A percentile compares a stretch with the other conserved stretches of the same genome.
Evolutionary conservation across 2,888 invertebrate species (phyloP).

Genomic region (Seira musarum): DNA sequence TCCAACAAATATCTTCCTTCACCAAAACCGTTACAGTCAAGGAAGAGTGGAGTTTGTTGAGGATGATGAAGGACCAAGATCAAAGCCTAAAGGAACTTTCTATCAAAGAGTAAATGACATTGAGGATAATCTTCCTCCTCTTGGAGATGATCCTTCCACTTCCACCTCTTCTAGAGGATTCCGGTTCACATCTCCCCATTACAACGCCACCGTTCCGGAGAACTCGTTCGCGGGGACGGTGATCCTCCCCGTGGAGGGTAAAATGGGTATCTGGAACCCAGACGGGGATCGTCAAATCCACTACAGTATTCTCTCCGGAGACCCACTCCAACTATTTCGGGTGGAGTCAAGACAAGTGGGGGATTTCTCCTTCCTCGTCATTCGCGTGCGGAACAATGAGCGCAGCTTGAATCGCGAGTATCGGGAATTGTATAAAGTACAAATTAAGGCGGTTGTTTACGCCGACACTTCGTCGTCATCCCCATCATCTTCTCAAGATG

Average conservation of each 20-base stretch:
- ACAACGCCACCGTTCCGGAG: conserved; percentile 93
- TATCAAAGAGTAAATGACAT: background rate
- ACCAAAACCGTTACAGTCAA: background rate
- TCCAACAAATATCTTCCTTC: conserved; percentile 27
- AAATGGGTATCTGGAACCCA: conserved; percentile 84
- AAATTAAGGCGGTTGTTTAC: conserved; percentile 79
- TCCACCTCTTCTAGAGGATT: conserved; percentile 73
- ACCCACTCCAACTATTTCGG: conserved; percentile 92
- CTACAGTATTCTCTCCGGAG: conserved; percentile 90
- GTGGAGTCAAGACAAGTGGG: conserved; percentile 92
- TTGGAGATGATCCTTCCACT: conserved; percentile 1
- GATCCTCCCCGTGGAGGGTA: conserved; percentile 79
- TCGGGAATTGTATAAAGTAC: conserved; percentile 85
- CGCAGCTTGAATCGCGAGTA: conserved; percentile 88
- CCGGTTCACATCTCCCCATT: conserved; percentile 81
- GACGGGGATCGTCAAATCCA: conserved; percentile 76
- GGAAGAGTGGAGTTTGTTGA: conserved; percentile 27
- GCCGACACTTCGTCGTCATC: conserved; percentile 1
- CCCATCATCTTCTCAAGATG: background rate
- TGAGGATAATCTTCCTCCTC: conserved; percentile 5
- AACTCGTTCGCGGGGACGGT: conserved; percentile 94
- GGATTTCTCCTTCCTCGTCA: conserved; percentile 93
- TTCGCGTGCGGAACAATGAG: conserved; percentile 82
- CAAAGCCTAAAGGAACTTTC: background rate
- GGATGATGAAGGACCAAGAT: conserved; percentile 36